Evolutionary conservation across 2,113 vertebrate species (phyloP).

Genomic region (Australoheros scitulus): DNA sequence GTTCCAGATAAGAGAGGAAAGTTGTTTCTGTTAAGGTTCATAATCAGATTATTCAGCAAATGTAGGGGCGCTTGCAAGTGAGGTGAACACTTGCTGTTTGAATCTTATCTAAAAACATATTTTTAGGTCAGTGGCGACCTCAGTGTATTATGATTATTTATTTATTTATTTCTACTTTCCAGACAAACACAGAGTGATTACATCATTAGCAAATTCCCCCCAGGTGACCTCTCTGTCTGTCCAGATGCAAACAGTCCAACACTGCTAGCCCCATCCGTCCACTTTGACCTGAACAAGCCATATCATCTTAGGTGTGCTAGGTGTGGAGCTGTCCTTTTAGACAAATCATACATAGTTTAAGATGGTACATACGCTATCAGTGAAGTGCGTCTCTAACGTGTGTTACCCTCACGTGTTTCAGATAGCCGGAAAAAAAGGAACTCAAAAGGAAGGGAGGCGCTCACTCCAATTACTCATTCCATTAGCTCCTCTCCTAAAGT

Average conservation of each 20-base stretch:
- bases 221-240: neutral
- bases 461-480: neutral
- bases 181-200: neutral
- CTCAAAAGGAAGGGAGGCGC: constrained; percentile 15
- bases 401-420: constrained; percentile 35
- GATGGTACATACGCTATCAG: constrained; percentile 25
- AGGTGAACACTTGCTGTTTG: neutral
- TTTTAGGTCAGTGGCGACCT: neutral
- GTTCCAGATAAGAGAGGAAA: constrained; percentile 10
- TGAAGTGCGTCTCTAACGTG: constrained; percentile 16
- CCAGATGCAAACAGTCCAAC: constrained; percentile 16
- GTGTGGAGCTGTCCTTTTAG: constrained; percentile 41
- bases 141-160: neutral
- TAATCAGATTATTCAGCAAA: neutral
- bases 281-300: constrained; percentile 61
- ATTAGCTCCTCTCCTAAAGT: constrained; percentile 6
- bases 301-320: constrained; percentile 20
- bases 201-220: constrained; percentile 9
- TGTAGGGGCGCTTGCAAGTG: neutral
- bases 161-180: neutral
- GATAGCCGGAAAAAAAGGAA: constrained; percentile 26
- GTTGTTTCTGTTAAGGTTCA: neutral
- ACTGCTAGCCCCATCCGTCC: constrained; percentile 69
- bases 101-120: neutral
- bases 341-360: neutral